A percentile compares a stretch with the other conserved stretches of the same genome.
Evolutionary conservation across 2,888 invertebrate species (phyloP).

Genomic region (Hyppa rectilinea): DNA sequence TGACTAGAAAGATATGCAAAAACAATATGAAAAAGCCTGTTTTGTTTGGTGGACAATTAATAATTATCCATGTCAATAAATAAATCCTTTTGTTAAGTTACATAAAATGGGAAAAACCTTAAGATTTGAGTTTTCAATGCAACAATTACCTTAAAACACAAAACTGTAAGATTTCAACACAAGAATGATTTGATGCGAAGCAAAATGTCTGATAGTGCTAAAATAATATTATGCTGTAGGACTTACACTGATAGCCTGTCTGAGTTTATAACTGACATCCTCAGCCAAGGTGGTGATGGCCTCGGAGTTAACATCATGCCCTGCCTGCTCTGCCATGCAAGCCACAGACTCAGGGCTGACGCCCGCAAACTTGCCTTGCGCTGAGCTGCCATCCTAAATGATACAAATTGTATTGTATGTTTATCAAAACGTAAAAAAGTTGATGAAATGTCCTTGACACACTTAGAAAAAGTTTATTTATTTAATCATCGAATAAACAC

Average conservation of each 20-base stretch:
- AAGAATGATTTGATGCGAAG: too few relatives aligned
- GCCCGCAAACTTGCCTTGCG: slow-evolving; percentile 88
- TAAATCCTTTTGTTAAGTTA: neutral
- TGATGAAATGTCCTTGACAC: neutral
- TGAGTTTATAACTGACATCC: slow-evolving; percentile 88
- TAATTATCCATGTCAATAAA: neutral
- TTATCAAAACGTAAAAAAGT: neutral
- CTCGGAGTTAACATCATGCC: slow-evolving; percentile 82
- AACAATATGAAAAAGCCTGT: neutral
- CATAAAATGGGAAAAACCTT: neutral
- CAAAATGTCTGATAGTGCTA: too few relatives aligned
- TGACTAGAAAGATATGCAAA: neutral
- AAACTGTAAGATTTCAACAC: too few relatives aligned
- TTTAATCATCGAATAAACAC: neutral
- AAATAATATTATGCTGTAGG: too few relatives aligned
- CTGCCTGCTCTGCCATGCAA: slow-evolving; percentile 87
- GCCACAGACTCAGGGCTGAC: slow-evolving; percentile 85
- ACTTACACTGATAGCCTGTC: slow-evolving; percentile 88
- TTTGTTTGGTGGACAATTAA: neutral
- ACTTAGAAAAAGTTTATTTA: neutral
- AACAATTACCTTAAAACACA: neutral
- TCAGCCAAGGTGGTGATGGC: slow-evolving; percentile 87
- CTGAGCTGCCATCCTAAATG: slow-evolving; percentile 80
- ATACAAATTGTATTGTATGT: neutral
- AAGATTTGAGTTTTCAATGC: neutral